Evolutionary conservation across 2,888 invertebrate species (phyloP), one percentile per base, ranked within the genome.

Genomic region (Drosophila monieri): DNA sequence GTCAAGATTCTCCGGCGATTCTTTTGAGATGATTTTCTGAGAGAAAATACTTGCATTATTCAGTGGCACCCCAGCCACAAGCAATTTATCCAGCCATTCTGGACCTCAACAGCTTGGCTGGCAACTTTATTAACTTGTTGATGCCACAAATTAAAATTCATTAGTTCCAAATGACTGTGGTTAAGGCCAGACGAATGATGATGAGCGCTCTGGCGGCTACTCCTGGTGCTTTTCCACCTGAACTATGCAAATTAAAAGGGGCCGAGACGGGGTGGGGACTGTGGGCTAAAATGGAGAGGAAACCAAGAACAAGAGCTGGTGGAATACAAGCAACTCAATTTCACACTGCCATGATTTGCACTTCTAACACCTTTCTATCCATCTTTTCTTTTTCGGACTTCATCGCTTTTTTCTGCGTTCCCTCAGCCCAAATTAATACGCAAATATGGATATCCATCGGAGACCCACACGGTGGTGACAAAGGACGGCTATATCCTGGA

Each of bases 401-500:
- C 39, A 25, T 15, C 44, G 21, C 14, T 32, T 39, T 39, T 39
- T 10, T 48, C 35, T 53, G 32, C 46, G 23, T 49, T 54, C 52
- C 32, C 30, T 4, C 67, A 94, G 94, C 93, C 93, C 1, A 93
- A 93, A 76, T 89, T 95, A 53, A 92, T 95, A 41, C 90, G 89
- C 39, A 94, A 94, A 87, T 94, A 95, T 85, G 93, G 94, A 0
- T 96, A 95, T 88, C 93, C 93, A 0, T 91, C 94, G 6, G 95
- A 96, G 90, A 93, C 92, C 21, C 94, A 96, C 83, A 89, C 89
- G 0, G 94, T 95, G 6, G 92, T 92, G n/a, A 97, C 97, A 0
- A 89, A 93, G 43, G 97, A 97, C 92, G 96, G 96, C 1, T 97
- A 96, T 83, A 94, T 96, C 23, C 92, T 97, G 76, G 93, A 94